phyloP scores from a whole-genome alignment of 2,113 vertebrate genomes.

The Ictalurus furcatus region DNA sequence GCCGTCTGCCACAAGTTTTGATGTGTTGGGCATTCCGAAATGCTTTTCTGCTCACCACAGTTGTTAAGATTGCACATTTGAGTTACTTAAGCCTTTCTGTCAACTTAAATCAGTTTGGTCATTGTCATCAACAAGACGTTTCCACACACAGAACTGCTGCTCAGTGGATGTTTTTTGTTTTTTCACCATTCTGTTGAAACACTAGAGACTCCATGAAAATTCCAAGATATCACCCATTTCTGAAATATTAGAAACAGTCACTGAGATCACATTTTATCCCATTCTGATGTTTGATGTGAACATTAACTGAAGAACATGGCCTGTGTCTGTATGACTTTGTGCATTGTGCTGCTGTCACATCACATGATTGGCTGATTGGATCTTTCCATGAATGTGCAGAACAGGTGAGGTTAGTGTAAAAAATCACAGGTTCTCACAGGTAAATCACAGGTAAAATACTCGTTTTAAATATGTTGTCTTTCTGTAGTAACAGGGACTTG shows the following conservation, averaged over 20 bases:
- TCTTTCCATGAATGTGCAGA: background rate
- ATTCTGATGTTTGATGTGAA: background rate
- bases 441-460: background rate
- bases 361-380: background rate
- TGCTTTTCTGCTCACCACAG: background rate
- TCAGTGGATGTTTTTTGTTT: background rate
- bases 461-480: background rate
- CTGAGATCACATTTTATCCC: background rate
- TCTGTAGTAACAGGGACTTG: background rate
- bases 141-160: no score
- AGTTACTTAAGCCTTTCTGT: background rate
- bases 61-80: background rate
- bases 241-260: background rate
- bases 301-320: background rate
- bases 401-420: background rate
- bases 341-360: background rate
- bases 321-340: background rate
- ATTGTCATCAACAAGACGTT: no score
- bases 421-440: background rate
- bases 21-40: background rate
- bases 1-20: background rate
- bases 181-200: background rate
- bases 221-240: background rate
- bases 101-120: background rate
- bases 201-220: background rate